These are phyloP conservation scores for Bombus terrestris DNA, from an alignment of 1,140 invertebrate species.

Conservation along the genomic window DNA sequence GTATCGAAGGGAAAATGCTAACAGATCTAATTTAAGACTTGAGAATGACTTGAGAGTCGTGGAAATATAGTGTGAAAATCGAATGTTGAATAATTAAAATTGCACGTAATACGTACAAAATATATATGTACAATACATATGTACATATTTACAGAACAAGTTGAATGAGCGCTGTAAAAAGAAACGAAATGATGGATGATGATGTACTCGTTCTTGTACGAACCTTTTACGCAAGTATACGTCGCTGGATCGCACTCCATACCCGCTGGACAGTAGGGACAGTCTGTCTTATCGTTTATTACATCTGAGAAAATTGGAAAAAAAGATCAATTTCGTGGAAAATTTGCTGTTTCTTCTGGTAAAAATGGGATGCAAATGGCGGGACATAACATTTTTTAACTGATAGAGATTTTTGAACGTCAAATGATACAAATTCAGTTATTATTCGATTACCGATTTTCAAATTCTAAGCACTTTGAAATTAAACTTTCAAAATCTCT, in stretches of 20 bases:
- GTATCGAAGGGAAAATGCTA: background rate
- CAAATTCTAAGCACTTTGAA: background rate
- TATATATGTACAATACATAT: conserved; percentile 60
- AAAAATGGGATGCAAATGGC: background rate
- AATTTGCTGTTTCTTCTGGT: background rate
- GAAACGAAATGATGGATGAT: conserved; percentile 1
- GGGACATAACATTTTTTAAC: background rate
- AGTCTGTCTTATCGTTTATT: conserved; percentile 79
- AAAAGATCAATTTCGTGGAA: conserved; percentile 5
- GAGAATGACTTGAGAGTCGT: background rate
- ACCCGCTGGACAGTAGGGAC: conserved; percentile 89
- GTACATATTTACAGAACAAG: conserved; percentile 60
- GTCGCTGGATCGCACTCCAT: conserved; percentile 89
- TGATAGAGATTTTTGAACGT: background rate
- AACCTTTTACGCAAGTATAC: conserved; percentile 90
- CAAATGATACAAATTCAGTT: background rate
- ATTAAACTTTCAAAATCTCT: background rate
- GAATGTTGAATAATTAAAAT: background rate
- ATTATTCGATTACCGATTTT: background rate
- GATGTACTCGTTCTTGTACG: conserved; percentile 60
- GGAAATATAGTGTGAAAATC: background rate
- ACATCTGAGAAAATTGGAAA: conserved; percentile 61
- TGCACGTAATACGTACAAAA: conserved; percentile 5
- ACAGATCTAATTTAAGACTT: background rate
- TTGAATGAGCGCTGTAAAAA: conserved; percentile 32